Conservation (phyloP, 2,888 invertebrate genomes). For the Trissolcus japonicus region DNA sequence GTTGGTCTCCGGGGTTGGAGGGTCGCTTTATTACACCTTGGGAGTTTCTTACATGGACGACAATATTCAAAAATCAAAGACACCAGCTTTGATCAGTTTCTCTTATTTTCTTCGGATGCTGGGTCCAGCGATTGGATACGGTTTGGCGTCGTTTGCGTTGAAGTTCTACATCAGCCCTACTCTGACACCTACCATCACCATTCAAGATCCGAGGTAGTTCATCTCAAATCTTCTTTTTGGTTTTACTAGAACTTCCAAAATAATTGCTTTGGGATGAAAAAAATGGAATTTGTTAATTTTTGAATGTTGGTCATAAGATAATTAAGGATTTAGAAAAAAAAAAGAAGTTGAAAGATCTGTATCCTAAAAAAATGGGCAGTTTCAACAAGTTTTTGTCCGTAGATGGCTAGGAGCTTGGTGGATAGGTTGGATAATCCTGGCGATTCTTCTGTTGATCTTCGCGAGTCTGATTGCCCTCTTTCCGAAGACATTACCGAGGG, state of each 20-base stretch:
- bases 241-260: too few relatives aligned
- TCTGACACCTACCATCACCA: constrained; percentile 81
- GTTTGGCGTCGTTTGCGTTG: constrained; percentile 81
- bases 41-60: constrained; percentile 87
- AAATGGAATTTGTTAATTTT: too few relatives aligned
- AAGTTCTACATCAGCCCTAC: constrained; percentile 82
- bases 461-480: constrained; percentile 82
- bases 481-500: constrained; percentile 83
- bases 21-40: constrained; percentile 82
- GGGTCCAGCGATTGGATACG: constrained; percentile 84
- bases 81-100: constrained; percentile 83
- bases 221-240: too few relatives aligned
- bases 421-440: constrained; percentile 84
- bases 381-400: too few relatives aligned
- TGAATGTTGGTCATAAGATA: too few relatives aligned
- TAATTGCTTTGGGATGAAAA: too few relatives aligned
- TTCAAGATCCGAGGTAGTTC: constrained; percentile 79
- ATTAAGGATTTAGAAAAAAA: too few relatives aligned
- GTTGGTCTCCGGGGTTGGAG: constrained; percentile 84
- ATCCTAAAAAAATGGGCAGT: too few relatives aligned
- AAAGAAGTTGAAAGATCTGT: too few relatives aligned
- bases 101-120: constrained; percentile 83
- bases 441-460: constrained; percentile 79
- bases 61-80: constrained; percentile 85
- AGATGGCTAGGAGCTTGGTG: constrained; percentile 92